Percentiles rank a stretch among this genome's conserved stretches.
These are phyloP conservation scores for Muricea muricata DNA, from an alignment of 92 coral and sea anemone species.

Conservation along the genomic window DNA sequence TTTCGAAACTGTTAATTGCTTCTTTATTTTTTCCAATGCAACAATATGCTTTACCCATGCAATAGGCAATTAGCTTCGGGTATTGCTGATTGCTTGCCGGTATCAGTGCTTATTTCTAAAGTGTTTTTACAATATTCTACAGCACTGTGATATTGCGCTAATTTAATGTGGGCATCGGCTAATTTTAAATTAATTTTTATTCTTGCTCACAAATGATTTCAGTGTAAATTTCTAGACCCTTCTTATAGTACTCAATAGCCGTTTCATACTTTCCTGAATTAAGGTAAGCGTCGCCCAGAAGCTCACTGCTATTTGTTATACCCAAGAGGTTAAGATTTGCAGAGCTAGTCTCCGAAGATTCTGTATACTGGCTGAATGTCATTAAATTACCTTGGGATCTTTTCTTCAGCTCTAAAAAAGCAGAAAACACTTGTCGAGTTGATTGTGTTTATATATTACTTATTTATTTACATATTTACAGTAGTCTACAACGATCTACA, in stretches of 20 bases:
- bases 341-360: too few relatives aligned
- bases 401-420: too few relatives aligned
- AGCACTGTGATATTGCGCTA: slow-evolving; percentile 37
- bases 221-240: slow-evolving; percentile 28
- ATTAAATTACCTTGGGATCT: too few relatives aligned
- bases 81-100: slow-evolving; percentile 15
- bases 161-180: neutral
- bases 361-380: too few relatives aligned
- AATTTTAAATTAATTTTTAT: slow-evolving; percentile 1
- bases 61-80: neutral
- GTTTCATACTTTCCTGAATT: slow-evolving; percentile 15
- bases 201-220: neutral
- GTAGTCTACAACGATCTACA: too few relatives aligned
- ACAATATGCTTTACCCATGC: slow-evolving; percentile 17
- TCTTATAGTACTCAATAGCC: slow-evolving; percentile 16
- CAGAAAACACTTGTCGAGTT: too few relatives aligned
- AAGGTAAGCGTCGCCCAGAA: neutral
- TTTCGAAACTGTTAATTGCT: slow-evolving; percentile 17
- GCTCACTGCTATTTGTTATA: slow-evolving; percentile 1
- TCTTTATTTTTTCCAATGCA: slow-evolving; percentile 3
- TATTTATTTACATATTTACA: too few relatives aligned
- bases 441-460: too few relatives aligned
- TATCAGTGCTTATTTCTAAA: neutral
- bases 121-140: neutral
- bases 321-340: too few relatives aligned